These are phyloP conservation scores for Drosophila quadrilineata DNA, from an alignment of 1,140 invertebrate species.

Conservation along the genomic window DNA sequence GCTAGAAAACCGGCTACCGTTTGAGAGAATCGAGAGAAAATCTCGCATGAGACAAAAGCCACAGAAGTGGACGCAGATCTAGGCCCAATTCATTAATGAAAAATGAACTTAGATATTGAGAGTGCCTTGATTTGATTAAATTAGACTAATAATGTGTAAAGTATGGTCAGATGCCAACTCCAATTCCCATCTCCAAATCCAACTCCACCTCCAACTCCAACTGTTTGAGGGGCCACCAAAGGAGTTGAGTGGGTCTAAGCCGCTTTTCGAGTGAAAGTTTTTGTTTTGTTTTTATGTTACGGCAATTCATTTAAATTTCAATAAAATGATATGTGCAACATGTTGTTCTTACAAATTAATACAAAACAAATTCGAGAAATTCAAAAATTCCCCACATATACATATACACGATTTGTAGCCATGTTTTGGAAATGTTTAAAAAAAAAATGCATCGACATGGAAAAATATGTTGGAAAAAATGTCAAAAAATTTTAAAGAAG, in stretches of 20 bases:
- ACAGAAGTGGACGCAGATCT: background rate
- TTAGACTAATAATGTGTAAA: slow-evolving; percentile 74
- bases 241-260: slow-evolving; percentile 54
- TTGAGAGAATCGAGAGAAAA: slow-evolving; percentile 12
- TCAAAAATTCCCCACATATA: background rate
- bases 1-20: slow-evolving; percentile 25
- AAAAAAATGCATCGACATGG: too few relatives aligned
- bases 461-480: too few relatives aligned
- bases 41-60: slow-evolving; percentile 14
- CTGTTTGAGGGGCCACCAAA: slow-evolving; percentile 60
- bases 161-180: slow-evolving; percentile 33
- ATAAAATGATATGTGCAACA: slow-evolving; percentile 30
- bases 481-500: slow-evolving; percentile 60
- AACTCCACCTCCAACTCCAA: background rate
- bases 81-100: slow-evolving; percentile 71
- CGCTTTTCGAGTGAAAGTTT: slow-evolving; percentile 63
- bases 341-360: slow-evolving; percentile 69
- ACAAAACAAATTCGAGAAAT: slow-evolving; percentile 36
- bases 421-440: slow-evolving; percentile 56
- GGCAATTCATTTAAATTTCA: slow-evolving; percentile 50
- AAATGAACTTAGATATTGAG: slow-evolving; percentile 60
- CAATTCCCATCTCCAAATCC: slow-evolving; percentile 11
- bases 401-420: slow-evolving; percentile 23
- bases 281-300: background rate
- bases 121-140: slow-evolving; percentile 73